Evolutionary conservation across 92 coral and sea anemone species (phyloP).

Genomic region (Actinostola sp.): DNA sequence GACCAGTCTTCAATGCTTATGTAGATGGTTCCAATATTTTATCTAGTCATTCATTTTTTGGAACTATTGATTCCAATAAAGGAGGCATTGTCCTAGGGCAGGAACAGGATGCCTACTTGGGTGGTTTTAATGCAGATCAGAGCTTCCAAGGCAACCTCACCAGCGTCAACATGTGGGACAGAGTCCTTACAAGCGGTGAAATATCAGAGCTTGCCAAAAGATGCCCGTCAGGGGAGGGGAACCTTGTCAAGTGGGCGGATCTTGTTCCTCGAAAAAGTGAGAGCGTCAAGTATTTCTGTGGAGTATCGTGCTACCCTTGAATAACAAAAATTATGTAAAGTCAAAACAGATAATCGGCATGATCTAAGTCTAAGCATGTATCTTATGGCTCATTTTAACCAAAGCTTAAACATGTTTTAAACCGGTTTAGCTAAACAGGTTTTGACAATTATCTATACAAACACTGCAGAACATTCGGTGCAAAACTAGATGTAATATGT

Average conservation of each 20-base stretch:
- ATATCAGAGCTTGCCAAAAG: background rate
- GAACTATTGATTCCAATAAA: background rate
- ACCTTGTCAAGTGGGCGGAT: background rate
- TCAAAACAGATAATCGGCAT: too few relatives aligned
- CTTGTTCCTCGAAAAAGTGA: background rate
- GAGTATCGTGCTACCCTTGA: slow-evolving; percentile 3
- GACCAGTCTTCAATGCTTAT: background rate
- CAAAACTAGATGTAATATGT: too few relatives aligned
- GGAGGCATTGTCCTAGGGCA: background rate
- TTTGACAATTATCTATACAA: too few relatives aligned
- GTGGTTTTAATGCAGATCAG: background rate
- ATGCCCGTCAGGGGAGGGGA: slow-evolving; percentile 11
- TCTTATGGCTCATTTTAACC: too few relatives aligned
- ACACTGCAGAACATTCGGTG: too few relatives aligned
- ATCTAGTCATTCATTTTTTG: too few relatives aligned
- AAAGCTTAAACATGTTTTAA: too few relatives aligned
- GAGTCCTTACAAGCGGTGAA: background rate
- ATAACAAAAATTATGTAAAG: too few relatives aligned
- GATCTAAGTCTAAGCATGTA: too few relatives aligned
- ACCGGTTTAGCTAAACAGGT: too few relatives aligned
- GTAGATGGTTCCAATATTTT: too few relatives aligned
- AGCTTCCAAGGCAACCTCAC: slow-evolving; percentile 9
- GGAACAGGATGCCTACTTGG: background rate
- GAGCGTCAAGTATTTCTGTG: background rate
- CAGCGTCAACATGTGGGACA: slow-evolving; percentile 12